Evolutionary conservation across 2,888 invertebrate species (phyloP).

Genomic region (Monopis laevigella): DNA sequence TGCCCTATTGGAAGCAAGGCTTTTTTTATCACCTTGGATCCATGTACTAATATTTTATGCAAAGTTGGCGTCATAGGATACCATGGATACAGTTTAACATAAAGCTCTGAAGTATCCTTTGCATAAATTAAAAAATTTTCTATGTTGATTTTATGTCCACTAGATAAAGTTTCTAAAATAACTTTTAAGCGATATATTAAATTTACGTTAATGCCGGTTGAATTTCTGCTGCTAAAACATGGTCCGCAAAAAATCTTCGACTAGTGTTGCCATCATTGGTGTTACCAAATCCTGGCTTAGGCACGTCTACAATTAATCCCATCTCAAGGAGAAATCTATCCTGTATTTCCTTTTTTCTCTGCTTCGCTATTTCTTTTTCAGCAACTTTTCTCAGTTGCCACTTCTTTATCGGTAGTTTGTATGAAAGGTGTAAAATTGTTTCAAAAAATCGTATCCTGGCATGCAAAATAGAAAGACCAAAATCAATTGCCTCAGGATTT

Average conservation of each 20-base stretch:
- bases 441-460: no score
- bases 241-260: conserved; percentile 28
- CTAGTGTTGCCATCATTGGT: conserved; percentile 28
- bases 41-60: conserved; percentile 25
- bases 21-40: conserved; percentile 21
- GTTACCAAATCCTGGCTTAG: conserved; percentile 27
- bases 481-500: conserved; percentile 3
- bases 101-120: background rate
- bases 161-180: conserved; percentile 25
- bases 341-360: conserved; percentile 19
- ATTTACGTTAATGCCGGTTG: conserved; percentile 26
- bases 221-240: conserved; percentile 24
- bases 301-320: conserved; percentile 27
- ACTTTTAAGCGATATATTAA: conserved; percentile 25
- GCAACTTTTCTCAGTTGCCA: conserved; percentile 18
- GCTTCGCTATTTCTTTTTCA: conserved; percentile 16
- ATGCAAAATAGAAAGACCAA: no score
- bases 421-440: conserved; percentile 20
- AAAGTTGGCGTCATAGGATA: conserved; percentile 25
- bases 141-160: conserved; percentile 21
- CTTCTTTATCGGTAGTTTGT: conserved; percentile 20
- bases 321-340: conserved; percentile 22
- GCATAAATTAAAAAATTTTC: no score
- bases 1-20: conserved; percentile 25
- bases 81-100: conserved; percentile 18